Base-by-base conservation (phyloP, 2,797 vertebrate species). In the Australoheros facetus region DNA sequence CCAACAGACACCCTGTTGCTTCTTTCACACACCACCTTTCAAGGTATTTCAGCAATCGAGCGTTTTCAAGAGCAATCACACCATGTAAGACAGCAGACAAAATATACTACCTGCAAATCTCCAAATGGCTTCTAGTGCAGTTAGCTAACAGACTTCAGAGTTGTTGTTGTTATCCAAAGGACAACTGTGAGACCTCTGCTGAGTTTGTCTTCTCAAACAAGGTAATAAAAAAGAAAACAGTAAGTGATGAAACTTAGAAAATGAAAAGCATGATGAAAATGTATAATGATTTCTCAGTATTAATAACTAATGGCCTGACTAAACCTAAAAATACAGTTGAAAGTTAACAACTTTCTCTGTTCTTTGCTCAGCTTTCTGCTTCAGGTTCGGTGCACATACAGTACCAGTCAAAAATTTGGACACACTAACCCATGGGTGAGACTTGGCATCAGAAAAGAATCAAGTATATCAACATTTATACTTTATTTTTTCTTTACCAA, bases 121-220 rank as follows among this genome's bases (percentile, higher is more conserved):
- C 26, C 19, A 30, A 51, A 30, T 69, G 42, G 26, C 0, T 30
- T 66, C 42, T 69, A 51, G 42, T 69, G 42, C 5, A n/a, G 64
- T 30, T 56, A 34, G 76, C 76, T 45, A 66, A 56, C 42, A 69
- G 34, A 30, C 45, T 66, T 80, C 66, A 75, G 32, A 59, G 56
- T 59, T 55, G 51, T 12, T 28, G 42, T 4, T 62, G 45, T 69
- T 13, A 69, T n/a, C 26, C 42, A 51, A 69, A 69, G 42, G 26
- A 69, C 42, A 69, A 48, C 26, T 69, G 64, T 0, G 6, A 17
- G 26, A 30, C 11, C 42, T 45, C 26, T n/a, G 26, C 16, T 66
- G 42, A 51, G 42, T n/a, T 69, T 69, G 1, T 30, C 10, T 48
- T 19, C 39, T 48, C 3, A 48, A 28, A 2, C 2, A 6, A 57